Conservation (phyloP, 1,140 invertebrate genomes). For the Plectrocnemia conspersa region DNA sequence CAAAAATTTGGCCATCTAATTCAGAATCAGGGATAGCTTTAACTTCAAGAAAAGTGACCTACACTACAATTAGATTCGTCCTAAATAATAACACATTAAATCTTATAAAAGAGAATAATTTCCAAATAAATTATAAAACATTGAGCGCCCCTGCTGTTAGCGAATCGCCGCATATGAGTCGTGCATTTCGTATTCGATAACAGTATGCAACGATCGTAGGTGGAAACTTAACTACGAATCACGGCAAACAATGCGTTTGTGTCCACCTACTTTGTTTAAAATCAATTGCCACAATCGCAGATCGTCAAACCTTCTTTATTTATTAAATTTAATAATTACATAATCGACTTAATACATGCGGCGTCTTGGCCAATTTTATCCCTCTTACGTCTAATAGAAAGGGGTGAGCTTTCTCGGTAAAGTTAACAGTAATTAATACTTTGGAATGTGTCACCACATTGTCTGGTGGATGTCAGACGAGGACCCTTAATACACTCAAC, state of each 20-base stretch:
- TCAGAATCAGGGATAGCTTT: too few relatives aligned
- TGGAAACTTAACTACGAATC: conserved; percentile 16
- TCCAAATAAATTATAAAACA: too few relatives aligned
- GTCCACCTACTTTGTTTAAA: conserved; percentile 7
- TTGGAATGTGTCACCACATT: conserved; percentile 28
- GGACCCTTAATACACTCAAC: conserved; percentile 19
- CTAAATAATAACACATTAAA: too few relatives aligned
- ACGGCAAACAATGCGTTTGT: background rate
- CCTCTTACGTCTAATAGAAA: background rate
- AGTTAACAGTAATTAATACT: conserved; percentile 27
- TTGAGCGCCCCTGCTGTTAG: too few relatives aligned
- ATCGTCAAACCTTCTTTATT: background rate
- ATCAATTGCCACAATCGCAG: background rate
- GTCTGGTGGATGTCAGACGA: conserved; percentile 20
- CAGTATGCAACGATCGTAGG: conserved; percentile 18
- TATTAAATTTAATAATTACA: too few relatives aligned
- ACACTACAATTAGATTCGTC: too few relatives aligned
- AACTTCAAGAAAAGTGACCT: too few relatives aligned
- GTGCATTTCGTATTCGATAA: conserved; percentile 10
- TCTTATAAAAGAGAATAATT: too few relatives aligned
- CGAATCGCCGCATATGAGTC: conserved; percentile 1
- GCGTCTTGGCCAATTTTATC: conserved; percentile 5
- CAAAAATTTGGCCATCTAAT: too few relatives aligned
- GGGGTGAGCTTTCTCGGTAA: conserved; percentile 7
- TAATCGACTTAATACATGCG: background rate